Evolutionary conservation across 2,888 invertebrate species (phyloP).

Genomic region (Oscheius sp.): DNA sequence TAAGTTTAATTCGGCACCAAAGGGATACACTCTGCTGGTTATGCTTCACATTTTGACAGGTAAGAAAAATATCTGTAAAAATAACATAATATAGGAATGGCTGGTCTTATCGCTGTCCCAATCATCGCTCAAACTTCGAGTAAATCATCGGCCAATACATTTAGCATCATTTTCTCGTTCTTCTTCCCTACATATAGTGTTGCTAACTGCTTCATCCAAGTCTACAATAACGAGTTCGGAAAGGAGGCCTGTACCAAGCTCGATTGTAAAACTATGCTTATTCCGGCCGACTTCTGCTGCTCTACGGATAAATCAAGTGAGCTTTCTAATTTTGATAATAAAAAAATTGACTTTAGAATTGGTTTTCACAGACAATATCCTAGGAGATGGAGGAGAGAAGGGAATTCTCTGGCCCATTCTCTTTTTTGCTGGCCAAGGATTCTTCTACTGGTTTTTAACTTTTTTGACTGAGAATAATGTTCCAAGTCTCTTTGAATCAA

Average conservation of each 20-base stretch:
- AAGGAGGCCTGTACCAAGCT: slow-evolving; percentile 53
- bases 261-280: slow-evolving; percentile 36
- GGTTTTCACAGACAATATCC: slow-evolving; percentile 44
- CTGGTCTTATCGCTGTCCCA: slow-evolving; percentile 63
- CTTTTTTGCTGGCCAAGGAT: slow-evolving; percentile 52
- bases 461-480: slow-evolving; percentile 36
- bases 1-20: slow-evolving; percentile 61
- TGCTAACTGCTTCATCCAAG: slow-evolving; percentile 42
- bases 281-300: slow-evolving; percentile 9
- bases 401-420: slow-evolving; percentile 52
- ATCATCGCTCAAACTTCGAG: slow-evolving; percentile 56
- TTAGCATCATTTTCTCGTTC: slow-evolving; percentile 44
- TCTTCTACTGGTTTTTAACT: slow-evolving; percentile 47
- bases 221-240: slow-evolving; percentile 58
- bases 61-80: neutral
- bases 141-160: slow-evolving; percentile 34
- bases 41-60: slow-evolving; percentile 61
- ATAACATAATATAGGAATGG: slow-evolving; percentile 50
- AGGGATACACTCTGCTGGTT: slow-evolving; percentile 63
- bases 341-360: neutral
- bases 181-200: slow-evolving; percentile 49
- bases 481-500: slow-evolving; percentile 3
- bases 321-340: neutral
- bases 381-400: slow-evolving; percentile 37
- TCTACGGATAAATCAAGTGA: neutral